These are phyloP conservation scores for Calyptomena viridis DNA, from an alignment of 2,113 vertebrate genomes.

Conservation along the genomic window DNA sequence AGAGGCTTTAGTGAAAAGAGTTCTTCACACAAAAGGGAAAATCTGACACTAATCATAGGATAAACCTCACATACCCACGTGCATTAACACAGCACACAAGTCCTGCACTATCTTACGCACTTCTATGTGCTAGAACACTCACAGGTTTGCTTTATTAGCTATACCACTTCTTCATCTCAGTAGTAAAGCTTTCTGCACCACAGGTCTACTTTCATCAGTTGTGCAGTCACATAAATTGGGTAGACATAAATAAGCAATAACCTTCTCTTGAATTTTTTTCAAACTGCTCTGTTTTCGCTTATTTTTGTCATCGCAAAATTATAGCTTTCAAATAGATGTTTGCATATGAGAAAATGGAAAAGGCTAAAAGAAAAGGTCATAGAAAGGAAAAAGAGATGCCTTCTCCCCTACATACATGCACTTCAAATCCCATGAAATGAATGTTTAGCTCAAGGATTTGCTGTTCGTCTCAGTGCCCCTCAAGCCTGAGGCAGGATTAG, in stretches of 20 bases:
- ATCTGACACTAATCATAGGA: conserved; percentile 4
- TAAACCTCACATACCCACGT: neutral
- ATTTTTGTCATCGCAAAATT: neutral
- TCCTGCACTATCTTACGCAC: neutral
- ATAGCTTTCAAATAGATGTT: conserved; percentile 35
- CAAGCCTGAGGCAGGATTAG: conserved; percentile 80
- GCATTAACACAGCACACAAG: neutral
- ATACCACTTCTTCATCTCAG: neutral
- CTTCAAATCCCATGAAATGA: conserved; percentile 80
- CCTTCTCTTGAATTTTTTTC: neutral
- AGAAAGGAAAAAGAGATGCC: conserved; percentile 11
- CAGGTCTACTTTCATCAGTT: neutral
- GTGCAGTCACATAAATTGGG: neutral
- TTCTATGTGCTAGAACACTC: neutral
- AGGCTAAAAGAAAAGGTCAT: conserved; percentile 59
- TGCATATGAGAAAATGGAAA: conserved; percentile 23
- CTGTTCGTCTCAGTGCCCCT: conserved; percentile 71
- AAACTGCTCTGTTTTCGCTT: neutral
- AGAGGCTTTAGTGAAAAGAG: conserved; percentile 12
- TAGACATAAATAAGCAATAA: neutral
- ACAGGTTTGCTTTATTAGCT: neutral
- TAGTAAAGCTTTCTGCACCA: neutral
- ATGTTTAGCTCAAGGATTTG: conserved; percentile 83
- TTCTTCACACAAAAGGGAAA: conserved; percentile 6
- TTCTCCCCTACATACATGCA: neutral